phyloP scores from a whole-genome alignment of 1,140 invertebrate species.

The Mercenaria mercenaria region DNA sequence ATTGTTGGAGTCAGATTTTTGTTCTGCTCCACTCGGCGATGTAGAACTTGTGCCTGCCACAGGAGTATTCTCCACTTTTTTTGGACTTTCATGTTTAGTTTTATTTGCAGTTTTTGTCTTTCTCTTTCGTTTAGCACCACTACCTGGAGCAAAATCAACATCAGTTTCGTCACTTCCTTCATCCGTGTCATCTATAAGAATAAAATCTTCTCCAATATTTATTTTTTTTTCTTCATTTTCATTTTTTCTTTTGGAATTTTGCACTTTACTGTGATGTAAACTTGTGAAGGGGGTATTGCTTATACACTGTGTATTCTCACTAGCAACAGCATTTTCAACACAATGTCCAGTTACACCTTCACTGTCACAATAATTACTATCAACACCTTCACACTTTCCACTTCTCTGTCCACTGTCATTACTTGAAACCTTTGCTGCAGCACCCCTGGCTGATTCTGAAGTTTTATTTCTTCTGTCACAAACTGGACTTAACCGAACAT shows the following conservation, averaged over 20 bases:
- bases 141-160: background rate
- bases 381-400: background rate
- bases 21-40: background rate
- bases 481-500: background rate
- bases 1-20: background rate
- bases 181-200: background rate
- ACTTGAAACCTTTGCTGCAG: background rate
- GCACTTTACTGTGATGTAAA: background rate
- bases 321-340: background rate
- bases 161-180: conserved; percentile 7
- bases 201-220: background rate
- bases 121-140: conserved; percentile 1
- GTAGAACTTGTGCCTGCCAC: background rate
- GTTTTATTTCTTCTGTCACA: background rate
- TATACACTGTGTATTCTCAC: background rate
- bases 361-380: background rate
- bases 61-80: background rate
- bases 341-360: background rate
- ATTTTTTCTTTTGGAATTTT: background rate
- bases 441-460: background rate
- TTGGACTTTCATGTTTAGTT: background rate
- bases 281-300: no score
- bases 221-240: background rate
- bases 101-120: background rate
- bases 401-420: background rate